A percentile compares a stretch with the other conserved stretches of the same genome.
phyloP scores from a whole-genome alignment of 2,888 invertebrate species.

The Lathronympha strigana region DNA sequence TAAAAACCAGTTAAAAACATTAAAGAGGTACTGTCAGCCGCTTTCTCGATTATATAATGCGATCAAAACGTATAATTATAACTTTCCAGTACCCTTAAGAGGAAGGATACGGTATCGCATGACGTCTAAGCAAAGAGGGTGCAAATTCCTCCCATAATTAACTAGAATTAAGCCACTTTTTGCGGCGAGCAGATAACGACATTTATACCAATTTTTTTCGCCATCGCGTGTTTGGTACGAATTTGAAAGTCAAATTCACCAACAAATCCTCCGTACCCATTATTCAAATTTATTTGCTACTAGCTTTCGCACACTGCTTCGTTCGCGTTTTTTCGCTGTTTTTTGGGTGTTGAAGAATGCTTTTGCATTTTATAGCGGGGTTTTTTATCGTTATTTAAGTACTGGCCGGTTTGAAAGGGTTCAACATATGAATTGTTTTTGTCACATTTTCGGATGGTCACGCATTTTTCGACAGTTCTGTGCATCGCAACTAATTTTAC shows the following conservation, averaged over 20 bases:
- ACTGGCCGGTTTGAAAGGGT: not conserved
- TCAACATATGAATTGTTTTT: not conserved
- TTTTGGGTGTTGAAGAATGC: slow-evolving; percentile 14
- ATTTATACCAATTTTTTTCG: slow-evolving; percentile 44
- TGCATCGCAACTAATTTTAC: no score
- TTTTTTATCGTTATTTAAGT: slow-evolving; percentile 6
- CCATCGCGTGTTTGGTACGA: slow-evolving; percentile 43
- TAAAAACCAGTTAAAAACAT: no score
- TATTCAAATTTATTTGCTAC: slow-evolving; percentile 53
- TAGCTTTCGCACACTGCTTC: slow-evolving; percentile 37
- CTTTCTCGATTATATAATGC: no score
- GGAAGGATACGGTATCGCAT: slow-evolving; percentile 14
- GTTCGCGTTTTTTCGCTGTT: slow-evolving; percentile 23
- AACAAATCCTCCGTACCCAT: slow-evolving; percentile 52
- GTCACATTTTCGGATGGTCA: no score
- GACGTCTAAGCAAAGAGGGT: slow-evolving; percentile 14
- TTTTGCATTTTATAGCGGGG: slow-evolving; percentile 27
- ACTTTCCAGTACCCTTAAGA: no score
- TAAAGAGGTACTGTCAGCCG: no score
- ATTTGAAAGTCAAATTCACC: slow-evolving; percentile 57
- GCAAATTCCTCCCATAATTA: slow-evolving; percentile 34
- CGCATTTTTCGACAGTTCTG: no score
- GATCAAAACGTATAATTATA: no score
- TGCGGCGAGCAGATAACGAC: slow-evolving; percentile 40
- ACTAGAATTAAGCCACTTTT: slow-evolving; percentile 38